Percentiles rank a stretch among this genome's conserved stretches.
These are phyloP conservation scores for Drosophila paranaensis DNA, from an alignment of 2,888 invertebrate species.

Conservation along the genomic window DNA sequence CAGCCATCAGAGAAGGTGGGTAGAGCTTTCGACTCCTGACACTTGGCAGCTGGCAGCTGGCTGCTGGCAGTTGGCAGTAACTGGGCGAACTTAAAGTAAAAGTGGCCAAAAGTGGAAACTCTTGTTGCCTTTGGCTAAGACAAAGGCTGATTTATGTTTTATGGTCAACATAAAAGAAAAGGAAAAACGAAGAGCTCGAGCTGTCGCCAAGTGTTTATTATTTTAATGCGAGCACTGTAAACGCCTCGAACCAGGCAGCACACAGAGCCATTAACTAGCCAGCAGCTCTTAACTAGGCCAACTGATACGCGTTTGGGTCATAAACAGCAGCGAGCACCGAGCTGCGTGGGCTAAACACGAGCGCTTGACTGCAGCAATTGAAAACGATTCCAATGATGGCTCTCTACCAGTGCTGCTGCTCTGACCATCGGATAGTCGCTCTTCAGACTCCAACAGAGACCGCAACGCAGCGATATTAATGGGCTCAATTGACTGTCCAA, in stretches of 20 bases:
- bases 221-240: slow-evolving; percentile 61
- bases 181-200: slow-evolving; percentile 32
- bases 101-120: slow-evolving; percentile 13
- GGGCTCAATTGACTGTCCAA: slow-evolving; percentile 56
- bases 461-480: slow-evolving; percentile 48
- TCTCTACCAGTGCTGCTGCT: not conserved
- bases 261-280: slow-evolving; percentile 25
- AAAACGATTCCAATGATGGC: slow-evolving; percentile 21
- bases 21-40: slow-evolving; percentile 27
- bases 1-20: slow-evolving; percentile 27
- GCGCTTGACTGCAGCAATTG: slow-evolving; percentile 30
- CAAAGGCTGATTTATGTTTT: slow-evolving; percentile 67
- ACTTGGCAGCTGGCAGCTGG: not conserved
- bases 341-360: slow-evolving; percentile 32
- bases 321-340: slow-evolving; percentile 40
- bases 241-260: slow-evolving; percentile 23
- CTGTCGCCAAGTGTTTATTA: slow-evolving; percentile 70
- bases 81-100: slow-evolving; percentile 16
- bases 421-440: not conserved
- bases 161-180: slow-evolving; percentile 45
- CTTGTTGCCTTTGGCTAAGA: slow-evolving; percentile 17
- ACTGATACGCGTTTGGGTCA: slow-evolving; percentile 36
- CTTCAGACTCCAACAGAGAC: slow-evolving; percentile 18
- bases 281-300: slow-evolving; percentile 49
- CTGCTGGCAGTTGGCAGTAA: slow-evolving; percentile 10